phyloP scores from a whole-genome alignment of 2,113 vertebrate species.

The Felis catus region DNA sequence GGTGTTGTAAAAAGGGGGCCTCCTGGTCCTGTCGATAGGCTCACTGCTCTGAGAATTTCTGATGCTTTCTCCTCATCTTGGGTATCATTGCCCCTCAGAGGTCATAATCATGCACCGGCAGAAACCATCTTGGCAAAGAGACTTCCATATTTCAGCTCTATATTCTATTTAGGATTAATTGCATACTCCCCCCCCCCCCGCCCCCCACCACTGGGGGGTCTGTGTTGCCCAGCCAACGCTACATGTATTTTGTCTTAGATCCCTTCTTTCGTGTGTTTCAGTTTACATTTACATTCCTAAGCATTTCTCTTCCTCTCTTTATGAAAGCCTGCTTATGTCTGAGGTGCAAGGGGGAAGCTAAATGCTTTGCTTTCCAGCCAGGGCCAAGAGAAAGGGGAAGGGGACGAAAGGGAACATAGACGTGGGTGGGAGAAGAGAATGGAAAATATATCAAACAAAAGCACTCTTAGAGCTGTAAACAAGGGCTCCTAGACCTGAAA shows the following conservation, averaged over 20 bases:
- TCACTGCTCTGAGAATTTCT: neutral
- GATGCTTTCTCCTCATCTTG: neutral
- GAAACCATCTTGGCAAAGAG: slow-evolving; percentile 35
- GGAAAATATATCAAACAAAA: neutral
- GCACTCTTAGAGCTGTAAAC: neutral
- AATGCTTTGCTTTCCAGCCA: neutral
- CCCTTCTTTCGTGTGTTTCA: neutral
- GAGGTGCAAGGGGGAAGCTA: neutral
- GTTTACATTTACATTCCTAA: slow-evolving; percentile 31
- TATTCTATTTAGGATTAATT: slow-evolving; percentile 68
- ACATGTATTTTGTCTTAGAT: slow-evolving; percentile 33
- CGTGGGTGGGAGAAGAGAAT: neutral
- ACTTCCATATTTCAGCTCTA: neutral
- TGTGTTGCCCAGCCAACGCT: neutral
- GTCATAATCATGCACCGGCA: neutral
- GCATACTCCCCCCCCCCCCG: neutral
- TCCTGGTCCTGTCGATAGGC: neutral
- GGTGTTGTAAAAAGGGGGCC: neutral
- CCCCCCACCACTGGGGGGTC: neutral
- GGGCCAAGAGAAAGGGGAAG: neutral
- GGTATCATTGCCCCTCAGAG: neutral
- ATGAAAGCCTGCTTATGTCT: neutral
- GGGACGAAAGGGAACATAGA: neutral
- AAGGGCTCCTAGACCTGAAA: neutral
- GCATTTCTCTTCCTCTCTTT: neutral